Evolutionary conservation across 1,140 invertebrate genomes (phyloP), one percentile per base, ranked within the genome.

Genomic region (Palaemon carinicauda): DNA sequence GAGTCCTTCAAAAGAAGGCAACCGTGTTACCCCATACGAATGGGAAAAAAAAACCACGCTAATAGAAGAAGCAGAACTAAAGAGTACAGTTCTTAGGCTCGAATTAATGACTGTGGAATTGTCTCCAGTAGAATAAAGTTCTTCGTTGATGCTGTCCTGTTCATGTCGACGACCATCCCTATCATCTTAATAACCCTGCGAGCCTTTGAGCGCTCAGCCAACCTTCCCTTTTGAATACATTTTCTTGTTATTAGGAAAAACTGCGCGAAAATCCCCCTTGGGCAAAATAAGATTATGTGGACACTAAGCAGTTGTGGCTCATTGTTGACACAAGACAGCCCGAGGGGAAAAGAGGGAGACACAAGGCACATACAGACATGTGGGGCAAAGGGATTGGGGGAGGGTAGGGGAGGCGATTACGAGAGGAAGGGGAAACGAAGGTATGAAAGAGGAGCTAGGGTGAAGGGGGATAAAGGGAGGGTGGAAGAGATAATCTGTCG

Each of bases 271-370:
- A n/a, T 27, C 29, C 65, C 65, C 65, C 65, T 69, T 69, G 24
- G 65, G 21, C 24, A 31, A 31, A 69, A 69, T 69, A 69, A 69
- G 65, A 69, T 69, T 69, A 69, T 27, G 65, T 69, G 24, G 65
- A 69, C 65, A 69, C 65, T 69, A 69, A 69, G 65, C 65, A 69
- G 65, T 69, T 69, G 65, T 69, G 29, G 65, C 65, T 41, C 65
- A 69, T 69, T 69, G 65, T 69, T 69, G 65, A 69, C 65, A 69
- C 65, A 69, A 31, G 65, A n/a, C 56, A 54, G 78, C 41, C 29
- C 14, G 78, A 56, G 78, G 53, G 24, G 54, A 53, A 19, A 31
- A 19, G 52, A 31, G 29, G 53, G 52, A 54, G 19, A 41, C 41
- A 41, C 41, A 12, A 41, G 41, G 12, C 41, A 41, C 41, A 41